A percentile compares a stretch with the other conserved stretches of the same genome.
Evolutionary conservation across 2,888 invertebrate species (phyloP).

Genomic region (Xanthia togata): DNA sequence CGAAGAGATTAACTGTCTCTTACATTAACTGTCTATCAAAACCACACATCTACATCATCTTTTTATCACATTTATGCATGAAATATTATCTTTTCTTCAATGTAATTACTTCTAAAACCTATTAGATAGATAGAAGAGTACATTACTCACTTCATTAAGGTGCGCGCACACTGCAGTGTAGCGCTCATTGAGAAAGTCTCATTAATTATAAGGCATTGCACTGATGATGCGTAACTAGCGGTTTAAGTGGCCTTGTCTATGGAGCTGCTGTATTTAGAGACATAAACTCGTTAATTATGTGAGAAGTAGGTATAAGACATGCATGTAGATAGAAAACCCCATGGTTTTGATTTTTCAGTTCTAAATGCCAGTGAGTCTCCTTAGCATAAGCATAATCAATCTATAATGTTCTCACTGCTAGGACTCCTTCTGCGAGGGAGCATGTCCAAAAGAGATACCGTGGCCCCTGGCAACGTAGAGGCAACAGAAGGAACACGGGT

Average conservation of each 20-base stretch:
- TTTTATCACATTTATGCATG: neutral
- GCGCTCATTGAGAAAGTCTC: conserved; percentile 70
- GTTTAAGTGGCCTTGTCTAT: conserved; percentile 27
- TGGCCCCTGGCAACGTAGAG: too few species aligned
- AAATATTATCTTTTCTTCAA: conserved; percentile 3
- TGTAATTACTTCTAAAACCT: conserved; percentile 26
- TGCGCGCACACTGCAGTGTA: conserved; percentile 56
- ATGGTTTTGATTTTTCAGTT: neutral
- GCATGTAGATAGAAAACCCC: neutral
- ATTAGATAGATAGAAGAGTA: conserved; percentile 21
- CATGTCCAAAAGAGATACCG: too few species aligned
- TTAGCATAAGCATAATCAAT: too few species aligned
- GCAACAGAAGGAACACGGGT: too few species aligned
- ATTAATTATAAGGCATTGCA: conserved; percentile 65
- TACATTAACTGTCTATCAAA: neutral
- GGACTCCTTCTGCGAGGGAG: too few species aligned
- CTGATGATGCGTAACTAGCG: conserved; percentile 60
- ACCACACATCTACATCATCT: neutral
- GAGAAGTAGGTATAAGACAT: neutral
- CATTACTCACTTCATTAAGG: conserved; percentile 64
- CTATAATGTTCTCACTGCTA: too few species aligned
- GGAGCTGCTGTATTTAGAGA: conserved; percentile 8
- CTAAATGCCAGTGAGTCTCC: neutral
- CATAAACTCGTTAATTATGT: conserved; percentile 20
- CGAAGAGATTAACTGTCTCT: neutral